phyloP scores from a whole-genome alignment of 1,140 invertebrate genomes.

The Leptonema lineaticorne region DNA sequence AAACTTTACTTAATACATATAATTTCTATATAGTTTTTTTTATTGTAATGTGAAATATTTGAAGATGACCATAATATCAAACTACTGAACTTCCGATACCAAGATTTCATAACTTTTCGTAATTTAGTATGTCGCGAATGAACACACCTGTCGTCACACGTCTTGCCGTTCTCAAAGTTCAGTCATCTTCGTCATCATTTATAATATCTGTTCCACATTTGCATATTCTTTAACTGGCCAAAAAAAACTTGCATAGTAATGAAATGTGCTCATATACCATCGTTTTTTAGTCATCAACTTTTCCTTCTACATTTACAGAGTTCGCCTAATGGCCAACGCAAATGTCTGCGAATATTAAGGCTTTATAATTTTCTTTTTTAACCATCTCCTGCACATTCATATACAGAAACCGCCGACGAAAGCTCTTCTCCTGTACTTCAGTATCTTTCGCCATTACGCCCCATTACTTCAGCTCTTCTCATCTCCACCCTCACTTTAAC shows the following conservation, averaged over 20 bases:
- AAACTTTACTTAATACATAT: no score
- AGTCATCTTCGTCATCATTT: not conserved
- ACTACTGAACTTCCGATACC: no score
- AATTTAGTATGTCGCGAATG: no score
- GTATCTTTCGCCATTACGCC: slow-evolving; percentile 5
- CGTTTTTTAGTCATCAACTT: not conserved
- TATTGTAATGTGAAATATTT: no score
- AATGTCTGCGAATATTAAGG: slow-evolving; percentile 7
- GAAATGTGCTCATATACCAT: not conserved
- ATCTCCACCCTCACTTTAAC: not conserved
- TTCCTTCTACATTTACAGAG: not conserved
- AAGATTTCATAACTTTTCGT: no score
- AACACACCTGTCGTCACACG: not conserved
- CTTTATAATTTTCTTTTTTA: not conserved
- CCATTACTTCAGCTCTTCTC: not conserved
- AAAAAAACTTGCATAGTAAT: not conserved
- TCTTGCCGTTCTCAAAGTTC: no score
- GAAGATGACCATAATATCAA: no score
- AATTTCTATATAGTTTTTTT: no score
- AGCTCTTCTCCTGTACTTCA: not conserved
- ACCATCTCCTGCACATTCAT: not conserved
- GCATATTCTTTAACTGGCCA: not conserved
- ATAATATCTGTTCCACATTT: not conserved
- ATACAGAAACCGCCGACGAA: no score
- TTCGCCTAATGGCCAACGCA: slow-evolving; percentile 3